Conservation (phyloP, 2,797 vertebrate genomes). For the Peromyscus eremicus region DNA sequence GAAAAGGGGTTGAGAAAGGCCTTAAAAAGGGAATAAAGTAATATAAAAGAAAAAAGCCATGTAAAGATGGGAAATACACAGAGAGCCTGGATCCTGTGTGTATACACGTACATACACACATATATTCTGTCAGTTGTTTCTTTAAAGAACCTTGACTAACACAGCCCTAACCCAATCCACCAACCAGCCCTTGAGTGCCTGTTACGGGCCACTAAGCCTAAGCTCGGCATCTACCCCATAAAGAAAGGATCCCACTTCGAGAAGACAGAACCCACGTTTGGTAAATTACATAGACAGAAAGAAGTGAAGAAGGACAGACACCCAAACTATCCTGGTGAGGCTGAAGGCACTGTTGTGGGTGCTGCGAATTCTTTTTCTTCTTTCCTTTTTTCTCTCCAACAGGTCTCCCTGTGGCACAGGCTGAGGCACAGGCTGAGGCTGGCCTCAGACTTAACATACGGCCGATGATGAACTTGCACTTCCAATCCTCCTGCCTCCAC, state of each 20-base stretch:
- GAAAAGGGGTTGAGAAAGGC: too few relatives aligned
- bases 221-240: not conserved
- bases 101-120: not conserved
- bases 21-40: too few relatives aligned
- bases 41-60: too few relatives aligned
- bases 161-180: not conserved
- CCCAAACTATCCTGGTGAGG: rapidly evolving
- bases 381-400: too few relatives aligned
- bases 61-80: too few relatives aligned
- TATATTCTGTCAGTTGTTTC: not conserved
- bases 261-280: rapidly evolving
- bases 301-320: not conserved
- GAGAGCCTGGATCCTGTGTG: too few relatives aligned
- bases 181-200: not conserved
- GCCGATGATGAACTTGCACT: not conserved
- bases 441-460: not conserved
- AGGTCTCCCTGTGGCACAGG: not conserved
- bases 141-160: not conserved
- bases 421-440: not conserved
- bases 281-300: rapidly evolving
- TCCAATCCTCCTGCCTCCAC: not conserved
- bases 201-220: too few relatives aligned
- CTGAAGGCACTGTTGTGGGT: too few relatives aligned
- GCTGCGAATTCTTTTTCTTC: not conserved
- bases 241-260: rapidly evolving